Percentiles rank a stretch among this genome's conserved stretches.
Conservation (phyloP, 2,797 vertebrate genomes). For the Simalia tracyae region DNA sequence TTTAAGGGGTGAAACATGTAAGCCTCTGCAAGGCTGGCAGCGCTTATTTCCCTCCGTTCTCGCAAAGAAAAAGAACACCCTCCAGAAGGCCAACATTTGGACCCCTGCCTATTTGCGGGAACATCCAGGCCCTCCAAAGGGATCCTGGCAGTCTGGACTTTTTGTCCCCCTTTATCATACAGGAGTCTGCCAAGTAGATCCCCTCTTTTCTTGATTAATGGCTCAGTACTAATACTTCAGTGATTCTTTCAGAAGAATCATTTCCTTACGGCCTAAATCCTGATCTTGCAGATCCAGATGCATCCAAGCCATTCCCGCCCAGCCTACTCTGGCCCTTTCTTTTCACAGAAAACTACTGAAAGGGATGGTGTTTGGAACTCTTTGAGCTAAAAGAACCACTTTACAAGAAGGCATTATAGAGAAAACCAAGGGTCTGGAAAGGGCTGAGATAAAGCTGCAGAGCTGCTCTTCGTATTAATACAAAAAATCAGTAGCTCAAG, state of each 20-base stretch:
- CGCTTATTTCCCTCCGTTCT: no score
- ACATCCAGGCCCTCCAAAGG: no score
- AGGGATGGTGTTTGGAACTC: not conserved
- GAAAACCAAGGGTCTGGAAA: not conserved
- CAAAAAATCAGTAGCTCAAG: not conserved
- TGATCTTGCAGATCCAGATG: not conserved
- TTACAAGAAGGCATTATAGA: not conserved
- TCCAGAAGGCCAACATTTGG: no score
- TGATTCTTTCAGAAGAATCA: not conserved
- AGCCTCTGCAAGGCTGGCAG: no score
- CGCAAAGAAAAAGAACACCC: no score
- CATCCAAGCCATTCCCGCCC: not conserved
- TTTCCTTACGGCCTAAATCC: not conserved
- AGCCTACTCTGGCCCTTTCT: no score
- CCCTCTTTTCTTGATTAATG: not conserved
- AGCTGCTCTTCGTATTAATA: not conserved
- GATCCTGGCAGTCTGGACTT: no score
- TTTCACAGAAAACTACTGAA: not conserved
- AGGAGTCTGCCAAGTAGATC: no score
- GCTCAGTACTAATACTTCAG: not conserved
- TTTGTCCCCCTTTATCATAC: no score
- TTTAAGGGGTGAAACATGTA: no score
- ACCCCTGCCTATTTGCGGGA: no score
- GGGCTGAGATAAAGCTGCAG: not conserved
- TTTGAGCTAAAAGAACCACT: not conserved